Evolutionary conservation across 2,797 vertebrate genomes (phyloP).

Genomic region (Leptodactylus fallax): DNA sequence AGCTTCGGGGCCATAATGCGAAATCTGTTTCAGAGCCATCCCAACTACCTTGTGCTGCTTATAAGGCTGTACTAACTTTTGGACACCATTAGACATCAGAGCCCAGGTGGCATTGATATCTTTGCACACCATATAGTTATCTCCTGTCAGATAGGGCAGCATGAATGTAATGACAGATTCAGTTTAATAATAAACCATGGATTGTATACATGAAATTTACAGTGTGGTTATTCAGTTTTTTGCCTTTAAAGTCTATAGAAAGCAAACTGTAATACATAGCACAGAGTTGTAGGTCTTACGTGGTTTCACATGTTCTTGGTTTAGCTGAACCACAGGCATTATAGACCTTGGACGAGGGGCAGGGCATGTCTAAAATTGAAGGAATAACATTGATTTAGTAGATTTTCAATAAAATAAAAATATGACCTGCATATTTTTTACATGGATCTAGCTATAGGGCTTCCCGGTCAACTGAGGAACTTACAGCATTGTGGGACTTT

Average conservation of each 20-base stretch:
- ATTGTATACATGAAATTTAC: background rate
- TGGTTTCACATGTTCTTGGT: constrained; percentile 26
- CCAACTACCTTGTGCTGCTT: too few species aligned
- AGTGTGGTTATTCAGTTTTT: background rate
- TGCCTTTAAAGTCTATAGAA: background rate
- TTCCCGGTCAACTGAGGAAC: background rate
- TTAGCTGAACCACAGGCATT: constrained; percentile 20
- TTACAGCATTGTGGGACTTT: constrained; percentile 58
- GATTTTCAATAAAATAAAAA: background rate
- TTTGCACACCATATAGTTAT: too few species aligned
- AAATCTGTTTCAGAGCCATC: too few species aligned
- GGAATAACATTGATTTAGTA: background rate
- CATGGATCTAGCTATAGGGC: background rate
- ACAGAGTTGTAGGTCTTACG: background rate
- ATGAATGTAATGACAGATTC: too few species aligned
- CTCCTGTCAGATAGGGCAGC: too few species aligned
- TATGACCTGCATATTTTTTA: background rate
- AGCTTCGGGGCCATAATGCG: background rate
- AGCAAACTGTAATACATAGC: background rate
- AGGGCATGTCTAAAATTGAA: constrained; percentile 3
- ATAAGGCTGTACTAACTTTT: too few species aligned
- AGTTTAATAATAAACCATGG: too few species aligned
- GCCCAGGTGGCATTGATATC: too few species aligned
- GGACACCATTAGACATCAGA: too few species aligned
- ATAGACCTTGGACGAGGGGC: constrained; percentile 31